These are phyloP conservation scores for Hermatobates lingyangjiaoensis DNA, from an alignment of 1,140 invertebrate species.

Conservation along the genomic window DNA sequence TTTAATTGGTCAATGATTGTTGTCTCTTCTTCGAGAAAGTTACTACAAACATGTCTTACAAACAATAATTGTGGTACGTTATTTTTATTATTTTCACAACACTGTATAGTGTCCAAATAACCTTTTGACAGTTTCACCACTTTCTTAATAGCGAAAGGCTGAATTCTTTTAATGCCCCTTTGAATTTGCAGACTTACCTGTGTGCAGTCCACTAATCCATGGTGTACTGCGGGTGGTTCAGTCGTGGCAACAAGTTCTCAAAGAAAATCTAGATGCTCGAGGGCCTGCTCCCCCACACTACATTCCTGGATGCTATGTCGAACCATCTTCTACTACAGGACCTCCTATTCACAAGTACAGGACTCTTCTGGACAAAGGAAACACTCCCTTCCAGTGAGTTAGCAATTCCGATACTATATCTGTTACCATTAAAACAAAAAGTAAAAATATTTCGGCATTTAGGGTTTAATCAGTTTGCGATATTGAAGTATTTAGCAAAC, in stretches of 20 bases:
- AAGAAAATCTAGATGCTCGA: conserved; percentile 52
- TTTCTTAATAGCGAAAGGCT: neutral
- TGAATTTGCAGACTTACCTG: conserved; percentile 56
- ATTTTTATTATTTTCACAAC: no score
- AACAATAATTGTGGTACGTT: no score
- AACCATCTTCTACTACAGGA: conserved; percentile 39
- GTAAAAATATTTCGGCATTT: no score
- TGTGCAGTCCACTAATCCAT: conserved; percentile 83
- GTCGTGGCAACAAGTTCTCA: conserved; percentile 71
- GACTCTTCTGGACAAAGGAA: conserved; percentile 72
- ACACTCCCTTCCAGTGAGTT: conserved; percentile 81
- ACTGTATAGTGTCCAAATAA: no score
- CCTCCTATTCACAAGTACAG: conserved; percentile 86
- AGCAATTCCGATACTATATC: no score
- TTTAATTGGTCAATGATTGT: no score
- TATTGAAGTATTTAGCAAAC: no score
- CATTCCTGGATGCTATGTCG: conserved; percentile 67
- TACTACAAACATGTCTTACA: no score
- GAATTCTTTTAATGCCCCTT: neutral
- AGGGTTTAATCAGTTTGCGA: no score
- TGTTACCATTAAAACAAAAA: no score
- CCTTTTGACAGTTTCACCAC: no score
- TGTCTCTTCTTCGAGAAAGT: no score
- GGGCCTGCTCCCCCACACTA: conserved; percentile 54
- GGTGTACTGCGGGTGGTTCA: conserved; percentile 64